A percentile compares a stretch with the other conserved stretches of the same genome.
Evolutionary conservation across 2,797 vertebrate species (phyloP).

Genomic region (Sebastes wilsoni): DNA sequence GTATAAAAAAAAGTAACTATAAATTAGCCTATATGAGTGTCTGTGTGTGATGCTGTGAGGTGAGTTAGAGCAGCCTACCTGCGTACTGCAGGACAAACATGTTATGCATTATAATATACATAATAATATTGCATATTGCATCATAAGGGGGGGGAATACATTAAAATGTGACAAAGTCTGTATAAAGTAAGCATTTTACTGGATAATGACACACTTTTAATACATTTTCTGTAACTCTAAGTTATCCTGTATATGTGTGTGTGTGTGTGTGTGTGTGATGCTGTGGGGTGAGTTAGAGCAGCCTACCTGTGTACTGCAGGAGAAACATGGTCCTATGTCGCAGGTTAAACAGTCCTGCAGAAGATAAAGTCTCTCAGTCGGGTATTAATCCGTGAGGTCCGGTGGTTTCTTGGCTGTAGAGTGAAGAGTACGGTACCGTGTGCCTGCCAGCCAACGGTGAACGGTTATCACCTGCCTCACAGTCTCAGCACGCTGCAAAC

Average conservation of each 20-base stretch:
- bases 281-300: not conserved
- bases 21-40: not conserved
- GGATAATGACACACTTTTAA: not conserved
- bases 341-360: not conserved
- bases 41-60: not conserved
- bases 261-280: not conserved
- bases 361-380: not conserved
- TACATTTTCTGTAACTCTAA: not conserved
- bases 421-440: not conserved
- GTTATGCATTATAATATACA: too few species aligned
- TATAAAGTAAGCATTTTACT: not conserved
- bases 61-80: constrained; percentile 11
- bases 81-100: constrained; percentile 39
- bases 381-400: not conserved
- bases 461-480: constrained; percentile 5
- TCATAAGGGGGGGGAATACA: rapidly evolving
- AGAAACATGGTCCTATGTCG: constrained; percentile 27
- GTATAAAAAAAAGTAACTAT: too few species aligned
- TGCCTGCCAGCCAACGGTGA: not conserved
- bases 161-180: not conserved
- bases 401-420: not conserved
- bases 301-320: constrained; percentile 37
- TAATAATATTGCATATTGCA: too few species aligned
- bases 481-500: not conserved
- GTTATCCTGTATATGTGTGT: not conserved